Base-by-base conservation (phyloP, 2,888 invertebrate genomes). In the Ellobium chinense region DNA sequence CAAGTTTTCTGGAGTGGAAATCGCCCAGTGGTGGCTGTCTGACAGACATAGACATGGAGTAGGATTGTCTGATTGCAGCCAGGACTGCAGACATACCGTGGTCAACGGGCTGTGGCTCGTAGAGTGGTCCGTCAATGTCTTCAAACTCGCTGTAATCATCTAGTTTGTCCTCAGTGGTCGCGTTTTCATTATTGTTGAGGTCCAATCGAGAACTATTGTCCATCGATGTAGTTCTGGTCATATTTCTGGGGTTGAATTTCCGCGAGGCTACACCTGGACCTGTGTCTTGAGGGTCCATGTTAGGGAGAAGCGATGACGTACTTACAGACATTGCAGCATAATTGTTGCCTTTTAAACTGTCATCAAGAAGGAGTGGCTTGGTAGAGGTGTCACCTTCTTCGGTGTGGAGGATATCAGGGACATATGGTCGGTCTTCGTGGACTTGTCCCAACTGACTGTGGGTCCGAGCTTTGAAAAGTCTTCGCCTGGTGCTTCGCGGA, bases 41-140 rank as follows among this genome's bases (percentile, higher is more conserved):
- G 24, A 75, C 75, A 1, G 77, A 78, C 39, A 60, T 14, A 21
- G 77, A 78, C 69, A 78, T 60, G 14, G 77, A 78, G 46, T 78
- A 78, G 60, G 77, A 78, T 29, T 69, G 68, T 27, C 37, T 36
- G 4, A 76, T 76, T 34, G 76, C 56, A 21, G 65, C 66, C 7
- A 76, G 34, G 27, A 76, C 66, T 7, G 76, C 36, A 1, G 76
- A 76, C 1, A 76, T 21, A 4, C 29, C 63, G 31, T 31, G 46
- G 18, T 74, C 74, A 18, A 63, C 29, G 3, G 14, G 14, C 14
- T 39, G 39, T 7, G 62, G 62, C 21, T 74, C 63, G 9, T n/a
- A 12, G 4, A 54, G 14, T 14, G 31, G n/a, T 29, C 18, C n/a
- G 14, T 1, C 9, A 14, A 36, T 29, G 9, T 29, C 63, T 27